phyloP scores from a whole-genome alignment of 2,113 vertebrate genomes.

The Cinclus mexicanus region DNA sequence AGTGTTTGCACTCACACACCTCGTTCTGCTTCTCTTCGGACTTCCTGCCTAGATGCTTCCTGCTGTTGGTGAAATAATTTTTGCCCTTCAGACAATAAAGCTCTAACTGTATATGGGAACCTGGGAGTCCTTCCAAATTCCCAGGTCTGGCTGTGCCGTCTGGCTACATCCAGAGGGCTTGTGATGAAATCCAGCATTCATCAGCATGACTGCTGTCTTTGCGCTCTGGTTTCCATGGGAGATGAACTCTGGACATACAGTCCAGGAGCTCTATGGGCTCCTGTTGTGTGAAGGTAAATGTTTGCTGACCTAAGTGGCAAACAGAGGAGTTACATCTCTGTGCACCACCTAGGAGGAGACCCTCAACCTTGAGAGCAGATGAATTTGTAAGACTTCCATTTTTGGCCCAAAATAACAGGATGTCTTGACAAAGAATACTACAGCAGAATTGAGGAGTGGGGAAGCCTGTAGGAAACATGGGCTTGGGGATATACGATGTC shows the following conservation, averaged over 20 bases:
- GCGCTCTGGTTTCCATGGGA: background rate
- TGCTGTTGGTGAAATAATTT: conserved; percentile 12
- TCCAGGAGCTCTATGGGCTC: background rate
- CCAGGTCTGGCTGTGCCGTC: conserved; percentile 2
- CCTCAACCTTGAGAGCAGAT: background rate
- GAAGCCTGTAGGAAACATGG: background rate
- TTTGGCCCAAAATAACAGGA: background rate
- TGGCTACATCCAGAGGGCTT: background rate
- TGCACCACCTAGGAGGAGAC: background rate
- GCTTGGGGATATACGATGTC: background rate
- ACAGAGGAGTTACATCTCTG: background rate
- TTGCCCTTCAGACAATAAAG: conserved; percentile 39
- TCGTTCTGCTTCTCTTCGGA: background rate
- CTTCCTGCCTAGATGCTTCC: conserved; percentile 50
- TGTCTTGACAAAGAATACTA: background rate
- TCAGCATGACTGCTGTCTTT: background rate
- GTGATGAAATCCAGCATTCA: background rate
- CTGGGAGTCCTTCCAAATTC: conserved; percentile 46
- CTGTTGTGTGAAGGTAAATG: background rate
- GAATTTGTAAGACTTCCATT: background rate
- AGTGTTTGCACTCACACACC: background rate
- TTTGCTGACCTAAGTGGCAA: background rate
- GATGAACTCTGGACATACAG: background rate
- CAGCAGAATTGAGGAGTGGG: background rate
- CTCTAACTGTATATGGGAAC: background rate